phyloP scores from a whole-genome alignment of 2,797 vertebrate genomes.

The Knipowitschia caucasica region DNA sequence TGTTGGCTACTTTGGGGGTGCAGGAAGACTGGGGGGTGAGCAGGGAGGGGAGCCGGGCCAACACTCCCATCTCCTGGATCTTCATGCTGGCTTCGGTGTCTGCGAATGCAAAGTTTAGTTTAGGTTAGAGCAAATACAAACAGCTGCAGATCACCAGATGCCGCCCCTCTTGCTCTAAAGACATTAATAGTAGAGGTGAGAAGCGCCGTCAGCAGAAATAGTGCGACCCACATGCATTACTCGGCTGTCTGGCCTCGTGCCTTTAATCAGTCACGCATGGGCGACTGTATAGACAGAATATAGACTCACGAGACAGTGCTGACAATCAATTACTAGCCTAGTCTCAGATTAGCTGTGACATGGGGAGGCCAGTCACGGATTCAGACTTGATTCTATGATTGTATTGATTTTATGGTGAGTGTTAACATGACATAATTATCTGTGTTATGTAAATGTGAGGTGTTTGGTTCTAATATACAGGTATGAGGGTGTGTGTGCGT shows the following conservation, averaged over 20 bases:
- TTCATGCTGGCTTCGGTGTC: slow-evolving; percentile 92
- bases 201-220: not conserved
- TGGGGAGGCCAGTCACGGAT: too few species aligned
- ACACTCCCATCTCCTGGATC: slow-evolving; percentile 89
- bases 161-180: not conserved
- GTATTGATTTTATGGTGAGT: too few species aligned
- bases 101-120: slow-evolving; percentile 63
- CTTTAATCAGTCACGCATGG: slow-evolving; percentile 7
- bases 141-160: not conserved
- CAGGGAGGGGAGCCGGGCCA: slow-evolving; percentile 83
- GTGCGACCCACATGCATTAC: slow-evolving; percentile 14
- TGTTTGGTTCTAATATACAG: too few species aligned
- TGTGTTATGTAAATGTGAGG: too few species aligned
- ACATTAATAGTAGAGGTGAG: not conserved
- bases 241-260: slow-evolving; percentile 25
- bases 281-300: not conserved
- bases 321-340: not conserved
- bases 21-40: slow-evolving; percentile 86
- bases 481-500: too few species aligned
- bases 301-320: not conserved
- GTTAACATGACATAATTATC: too few species aligned
- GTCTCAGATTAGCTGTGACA: not conserved
- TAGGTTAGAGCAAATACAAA: not conserved
- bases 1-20: slow-evolving; percentile 93
- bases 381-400: too few species aligned